Conservation (phyloP, 2,113 vertebrate species). For the Stigmatopora argus region DNA sequence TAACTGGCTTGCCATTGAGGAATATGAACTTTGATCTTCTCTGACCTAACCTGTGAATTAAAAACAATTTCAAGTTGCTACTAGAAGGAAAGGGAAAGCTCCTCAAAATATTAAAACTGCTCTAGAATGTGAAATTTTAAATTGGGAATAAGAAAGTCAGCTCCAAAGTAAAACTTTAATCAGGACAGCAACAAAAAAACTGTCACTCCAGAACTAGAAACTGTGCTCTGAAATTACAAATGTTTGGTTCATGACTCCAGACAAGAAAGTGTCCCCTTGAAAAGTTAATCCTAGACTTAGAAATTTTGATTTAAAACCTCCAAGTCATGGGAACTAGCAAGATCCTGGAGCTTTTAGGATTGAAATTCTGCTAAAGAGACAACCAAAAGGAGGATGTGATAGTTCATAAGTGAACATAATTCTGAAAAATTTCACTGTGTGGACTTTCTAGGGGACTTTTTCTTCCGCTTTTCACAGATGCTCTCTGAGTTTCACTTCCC, state of each 20-base stretch:
- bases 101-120: no score
- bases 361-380: neutral
- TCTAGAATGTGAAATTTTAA: no score
- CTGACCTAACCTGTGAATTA: neutral
- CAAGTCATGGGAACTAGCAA: neutral
- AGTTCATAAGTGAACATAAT: slow-evolving; percentile 48
- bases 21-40: neutral
- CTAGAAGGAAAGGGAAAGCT: neutral
- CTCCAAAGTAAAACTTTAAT: neutral
- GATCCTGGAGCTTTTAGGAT: neutral
- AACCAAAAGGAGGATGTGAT: slow-evolving; percentile 20
- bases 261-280: neutral
- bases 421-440: slow-evolving; percentile 37
- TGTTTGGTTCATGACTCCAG: no score
- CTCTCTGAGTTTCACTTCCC: slow-evolving; percentile 49
- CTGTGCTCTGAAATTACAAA: neutral
- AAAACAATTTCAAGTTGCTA: neutral
- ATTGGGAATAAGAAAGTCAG: neutral
- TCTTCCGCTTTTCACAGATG: slow-evolving; percentile 18
- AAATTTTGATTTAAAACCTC: neutral
- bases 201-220: neutral
- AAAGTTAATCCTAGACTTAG: neutral
- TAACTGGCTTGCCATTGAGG: neutral
- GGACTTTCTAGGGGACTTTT: slow-evolving; percentile 47
- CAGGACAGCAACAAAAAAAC: neutral